Conservation (phyloP, 2,113 vertebrate species). For the Pollimyrus isidori region DNA sequence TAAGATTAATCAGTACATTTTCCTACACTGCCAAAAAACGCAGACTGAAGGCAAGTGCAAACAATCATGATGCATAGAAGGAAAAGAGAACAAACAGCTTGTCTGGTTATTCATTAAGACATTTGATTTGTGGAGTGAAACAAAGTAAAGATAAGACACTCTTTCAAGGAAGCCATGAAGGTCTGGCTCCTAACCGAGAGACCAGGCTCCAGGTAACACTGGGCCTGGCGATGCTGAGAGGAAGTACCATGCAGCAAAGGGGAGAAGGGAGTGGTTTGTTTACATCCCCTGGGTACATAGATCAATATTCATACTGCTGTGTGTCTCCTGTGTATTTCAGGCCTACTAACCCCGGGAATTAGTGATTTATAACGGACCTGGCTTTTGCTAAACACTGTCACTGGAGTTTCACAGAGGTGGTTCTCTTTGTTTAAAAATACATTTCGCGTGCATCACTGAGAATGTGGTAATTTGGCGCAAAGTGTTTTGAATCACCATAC, state of each 20-base stretch:
- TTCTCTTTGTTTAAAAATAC: background rate
- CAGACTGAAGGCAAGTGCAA: background rate
- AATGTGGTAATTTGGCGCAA: background rate
- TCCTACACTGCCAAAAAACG: background rate
- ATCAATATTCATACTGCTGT: background rate
- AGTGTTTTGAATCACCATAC: background rate
- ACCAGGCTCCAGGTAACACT: background rate
- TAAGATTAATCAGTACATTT: background rate
- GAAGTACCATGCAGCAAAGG: background rate
- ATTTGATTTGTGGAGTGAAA: background rate
- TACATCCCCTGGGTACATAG: background rate
- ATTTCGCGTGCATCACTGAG: background rate
- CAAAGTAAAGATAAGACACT: background rate
- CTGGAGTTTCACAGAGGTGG: background rate
- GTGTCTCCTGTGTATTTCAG: background rate
- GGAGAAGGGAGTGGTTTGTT: background rate
- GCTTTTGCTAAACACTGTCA: background rate
- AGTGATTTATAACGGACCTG: background rate
- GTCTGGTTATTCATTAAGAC: background rate
- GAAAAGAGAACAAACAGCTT: background rate
- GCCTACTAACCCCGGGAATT: background rate
- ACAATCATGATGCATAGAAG: background rate
- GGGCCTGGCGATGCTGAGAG: background rate
- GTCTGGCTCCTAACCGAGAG: background rate
- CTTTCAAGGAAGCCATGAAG: background rate